Conservation (phyloP, 2,797 vertebrate genomes). For the Halcyon smyrnensis region DNA sequence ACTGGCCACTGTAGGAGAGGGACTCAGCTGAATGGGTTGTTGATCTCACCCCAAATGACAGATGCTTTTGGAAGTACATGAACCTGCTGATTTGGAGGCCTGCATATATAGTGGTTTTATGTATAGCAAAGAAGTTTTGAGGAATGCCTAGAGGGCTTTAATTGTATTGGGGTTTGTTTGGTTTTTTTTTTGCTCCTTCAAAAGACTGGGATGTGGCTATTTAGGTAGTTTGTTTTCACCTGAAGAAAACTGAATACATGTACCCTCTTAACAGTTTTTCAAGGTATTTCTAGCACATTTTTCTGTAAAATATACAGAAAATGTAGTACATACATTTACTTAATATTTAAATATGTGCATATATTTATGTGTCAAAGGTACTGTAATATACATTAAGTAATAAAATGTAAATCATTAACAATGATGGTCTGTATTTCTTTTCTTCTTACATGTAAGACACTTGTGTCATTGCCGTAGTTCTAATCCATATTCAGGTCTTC, state of each 20-base stretch:
- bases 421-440: conserved; percentile 66
- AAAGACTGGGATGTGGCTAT: background rate
- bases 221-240: background rate
- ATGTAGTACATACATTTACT: background rate
- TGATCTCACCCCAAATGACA: background rate
- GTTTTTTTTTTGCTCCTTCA: background rate
- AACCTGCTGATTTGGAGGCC: background rate
- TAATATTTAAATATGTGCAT: background rate
- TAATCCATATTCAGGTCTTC: conserved; percentile 81
- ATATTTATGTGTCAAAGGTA: background rate
- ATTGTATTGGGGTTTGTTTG: background rate
- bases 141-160: background rate
- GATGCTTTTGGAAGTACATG: background rate
- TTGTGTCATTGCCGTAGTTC: conserved; percentile 72
- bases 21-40: background rate
- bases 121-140: background rate
- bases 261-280: background rate
- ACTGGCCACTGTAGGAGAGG: background rate
- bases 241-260: background rate
- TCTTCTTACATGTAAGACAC: conserved; percentile 69
- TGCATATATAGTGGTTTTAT: background rate
- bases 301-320: background rate
- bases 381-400: background rate
- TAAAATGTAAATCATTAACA: conserved; percentile 57
- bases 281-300: background rate